Evolutionary conservation across 2,888 invertebrate genomes (phyloP), one percentile per base, ranked within the genome.

Genomic region (Drosophila koepferae): DNA sequence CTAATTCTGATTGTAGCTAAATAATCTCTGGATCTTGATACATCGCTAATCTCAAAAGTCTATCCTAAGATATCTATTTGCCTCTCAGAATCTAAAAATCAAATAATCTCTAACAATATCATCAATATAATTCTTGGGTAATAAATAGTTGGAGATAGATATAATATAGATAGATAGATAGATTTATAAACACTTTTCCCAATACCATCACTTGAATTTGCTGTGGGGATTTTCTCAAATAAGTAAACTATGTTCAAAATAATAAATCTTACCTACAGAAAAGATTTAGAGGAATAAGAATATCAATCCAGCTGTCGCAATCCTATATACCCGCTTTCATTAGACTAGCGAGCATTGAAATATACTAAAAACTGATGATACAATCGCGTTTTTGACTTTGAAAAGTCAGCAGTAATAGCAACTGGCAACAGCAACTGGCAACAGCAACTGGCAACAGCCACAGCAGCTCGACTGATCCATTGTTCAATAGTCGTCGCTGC

Each of bases 321-420:
- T 0, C 55, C n/a, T 10, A 41, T 55, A 55, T 41, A 12, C 55
- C 55, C 41, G 3, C 40, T 12, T 41, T 20, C 28, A 18, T 28
- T 3, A 6, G 9, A 3, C 7, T 1, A 55, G 5, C 55, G 14
- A 23, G 55, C 31, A 55, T 12, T 31, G 41, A 55, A 55, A 41
- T 41, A 48, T 28, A 68, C 53, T 28, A 59, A 56, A 53, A 69
- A 70, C 70, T 74, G 90, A 90, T 90, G 90, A 90, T 90, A 90
- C 90, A 90, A 90, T 90, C 90, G 90, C 90, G 90, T 72, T 90
- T 90, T 90, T 90, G 90, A 90, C 90, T 90, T 90, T 90, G 90
- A 90, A 90, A 90, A 89, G 90, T 88, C 81, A 77, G 77, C 72
- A 64, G 46, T 58, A 76, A 28, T 28, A 28, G 28, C 28, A 28